Conservation (phyloP, 2,113 vertebrate species). For the Hydrolagus affinis region DNA sequence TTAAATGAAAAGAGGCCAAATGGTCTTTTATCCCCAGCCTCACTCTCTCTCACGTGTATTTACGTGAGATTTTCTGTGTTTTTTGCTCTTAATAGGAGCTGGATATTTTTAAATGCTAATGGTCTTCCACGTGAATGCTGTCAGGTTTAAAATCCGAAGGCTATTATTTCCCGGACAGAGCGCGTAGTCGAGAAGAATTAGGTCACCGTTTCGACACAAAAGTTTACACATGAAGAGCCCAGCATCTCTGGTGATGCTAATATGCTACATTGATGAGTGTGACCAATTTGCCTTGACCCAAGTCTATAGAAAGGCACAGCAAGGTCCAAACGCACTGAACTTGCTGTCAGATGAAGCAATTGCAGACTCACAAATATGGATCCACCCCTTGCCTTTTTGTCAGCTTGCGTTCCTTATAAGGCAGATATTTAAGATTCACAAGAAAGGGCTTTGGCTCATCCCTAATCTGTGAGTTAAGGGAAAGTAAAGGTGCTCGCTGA, state of each 20-base stretch:
- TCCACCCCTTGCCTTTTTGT: neutral
- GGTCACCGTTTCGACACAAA: neutral
- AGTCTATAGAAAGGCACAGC: neutral
- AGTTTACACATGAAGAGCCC: neutral
- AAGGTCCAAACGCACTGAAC: neutral
- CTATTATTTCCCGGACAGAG: neutral
- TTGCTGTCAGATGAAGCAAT: neutral
- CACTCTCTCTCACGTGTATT: too few species aligned
- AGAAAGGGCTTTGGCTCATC: neutral
- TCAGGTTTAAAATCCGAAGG: neutral
- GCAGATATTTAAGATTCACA: neutral
- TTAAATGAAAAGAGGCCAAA: too few species aligned
- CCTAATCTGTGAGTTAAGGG: neutral
- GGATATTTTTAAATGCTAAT: neutral
- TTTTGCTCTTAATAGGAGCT: neutral
- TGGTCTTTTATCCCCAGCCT: too few species aligned
- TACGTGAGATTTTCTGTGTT: too few species aligned
- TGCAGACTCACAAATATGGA: neutral
- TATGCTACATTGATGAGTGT: neutral
- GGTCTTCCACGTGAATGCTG: neutral
- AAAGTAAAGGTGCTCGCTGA: too few species aligned
- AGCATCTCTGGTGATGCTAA: neutral
- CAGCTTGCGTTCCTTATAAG: neutral
- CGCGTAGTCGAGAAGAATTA: neutral
- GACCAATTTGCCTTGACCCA: neutral